Base-by-base conservation (phyloP, 2,113 vertebrate species). In the Chamaea fasciata region DNA sequence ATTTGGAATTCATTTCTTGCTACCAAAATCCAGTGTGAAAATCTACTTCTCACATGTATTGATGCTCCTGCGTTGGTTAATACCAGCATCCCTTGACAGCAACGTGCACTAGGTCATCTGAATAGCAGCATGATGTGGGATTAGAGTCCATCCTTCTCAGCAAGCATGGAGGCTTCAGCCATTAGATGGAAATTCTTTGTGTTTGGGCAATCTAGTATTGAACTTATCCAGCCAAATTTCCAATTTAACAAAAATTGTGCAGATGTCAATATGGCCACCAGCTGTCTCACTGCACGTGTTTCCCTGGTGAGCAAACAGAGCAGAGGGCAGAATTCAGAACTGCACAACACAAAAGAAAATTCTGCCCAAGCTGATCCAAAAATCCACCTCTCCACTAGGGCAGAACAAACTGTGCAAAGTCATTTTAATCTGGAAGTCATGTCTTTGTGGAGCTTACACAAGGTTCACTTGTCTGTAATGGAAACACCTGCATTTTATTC, bases 401-500 rank as follows among this genome's bases (percentile, higher is more conserved):
- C 52, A 89, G 56, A 76, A 62, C 11, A 10, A 86, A n/a, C 63
- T n/a, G 26, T 33, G 16, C 8, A 6, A 90, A 88, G 33, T 22
- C 55, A 16, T 87, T 88, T 83, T 87, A 94, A 95, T 93, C 89
- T 90, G 69, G 31, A 84, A 93, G 83, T 80, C 83, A 59, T 0
- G 0, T 93, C 76, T 76, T 88, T 82, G 42, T 46, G 50, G 64
- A 64, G 47, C 21, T 91, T 75, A 41, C 53, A 44, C 8, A 53
- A 80, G 53, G 85, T 50, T 97, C 67, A 17, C 85, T 96, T 75
- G 76, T 92, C 86, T 92, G 65, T 57, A 87, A 64, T 82, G 59
- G 85, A 89, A 96, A 91, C 95, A 96, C 92, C 90, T 96, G 94
- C 49, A 47, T 91, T 95, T 94, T 97, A 94, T 96, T 95, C 94